Evolutionary conservation across 2,797 vertebrate species (phyloP).

Genomic region (Lycodopsis pacificus): DNA sequence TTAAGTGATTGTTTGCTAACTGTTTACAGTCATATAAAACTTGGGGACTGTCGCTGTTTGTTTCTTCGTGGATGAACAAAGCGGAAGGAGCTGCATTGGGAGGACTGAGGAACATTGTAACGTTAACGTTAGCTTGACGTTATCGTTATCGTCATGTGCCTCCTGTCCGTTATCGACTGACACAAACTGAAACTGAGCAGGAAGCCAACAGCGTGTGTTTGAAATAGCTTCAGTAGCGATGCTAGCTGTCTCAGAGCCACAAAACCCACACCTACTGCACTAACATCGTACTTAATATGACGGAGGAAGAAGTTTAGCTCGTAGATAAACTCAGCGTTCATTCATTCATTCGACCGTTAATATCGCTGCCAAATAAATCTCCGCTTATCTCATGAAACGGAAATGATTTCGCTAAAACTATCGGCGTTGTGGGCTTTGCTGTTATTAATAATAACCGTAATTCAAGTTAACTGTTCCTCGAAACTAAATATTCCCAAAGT

Average conservation of each 20-base stretch:
- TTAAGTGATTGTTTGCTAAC: constrained; percentile 5
- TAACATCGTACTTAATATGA: constrained; percentile 21
- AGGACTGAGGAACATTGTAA: neutral
- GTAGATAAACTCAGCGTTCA: constrained; percentile 21
- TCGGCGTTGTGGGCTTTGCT: constrained; percentile 18
- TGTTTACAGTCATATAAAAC: neutral
- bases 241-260: constrained; percentile 15
- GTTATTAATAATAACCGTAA: neutral
- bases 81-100: neutral
- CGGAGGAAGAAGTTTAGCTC: constrained; percentile 26
- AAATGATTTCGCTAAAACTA: constrained; percentile 51
- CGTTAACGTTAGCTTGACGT: constrained; percentile 2
- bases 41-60: neutral
- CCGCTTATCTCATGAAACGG: constrained; percentile 10
- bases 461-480: constrained; percentile 67
- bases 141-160: constrained; percentile 48
- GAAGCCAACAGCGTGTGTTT: constrained; percentile 28
- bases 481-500: constrained; percentile 95
- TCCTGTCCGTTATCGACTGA: constrained; percentile 34
- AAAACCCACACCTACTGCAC: neutral
- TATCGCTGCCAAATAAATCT: constrained; percentile 1
- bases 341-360: constrained; percentile 32
- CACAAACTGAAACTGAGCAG: constrained; percentile 41
- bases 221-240: constrained; percentile 31
- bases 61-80: neutral